Conservation (phyloP, 2,888 invertebrate species). For the Laothoe populi region DNA sequence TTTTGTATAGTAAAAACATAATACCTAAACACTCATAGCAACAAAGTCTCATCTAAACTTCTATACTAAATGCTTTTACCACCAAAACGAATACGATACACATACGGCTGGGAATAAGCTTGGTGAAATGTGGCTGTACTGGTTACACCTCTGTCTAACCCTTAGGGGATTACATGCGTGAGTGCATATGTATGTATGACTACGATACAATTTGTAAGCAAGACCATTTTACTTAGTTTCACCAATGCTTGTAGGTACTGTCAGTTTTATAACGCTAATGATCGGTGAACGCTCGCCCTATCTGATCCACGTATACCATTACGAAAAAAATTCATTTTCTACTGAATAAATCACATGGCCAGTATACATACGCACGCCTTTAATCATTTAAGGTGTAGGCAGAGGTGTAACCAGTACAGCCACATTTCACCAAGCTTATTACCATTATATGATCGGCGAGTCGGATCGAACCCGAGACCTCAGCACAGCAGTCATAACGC, state of each 20-base stretch:
- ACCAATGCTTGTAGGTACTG: neutral
- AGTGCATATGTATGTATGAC: no score
- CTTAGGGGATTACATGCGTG: no score
- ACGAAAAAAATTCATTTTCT: neutral
- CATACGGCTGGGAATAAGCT: no score
- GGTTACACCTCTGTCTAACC: no score
- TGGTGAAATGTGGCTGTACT: no score
- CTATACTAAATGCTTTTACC: neutral
- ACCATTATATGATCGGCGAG: no score
- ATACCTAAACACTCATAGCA: neutral
- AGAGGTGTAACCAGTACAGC: no score
- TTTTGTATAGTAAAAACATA: neutral
- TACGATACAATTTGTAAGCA: conserved; percentile 12
- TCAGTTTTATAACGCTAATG: neutral
- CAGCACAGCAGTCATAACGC: no score
- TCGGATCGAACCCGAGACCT: no score
- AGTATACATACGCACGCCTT: no score
- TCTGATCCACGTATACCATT: conserved; percentile 18
- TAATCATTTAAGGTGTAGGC: no score
- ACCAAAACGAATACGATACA: neutral
- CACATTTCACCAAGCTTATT: no score
- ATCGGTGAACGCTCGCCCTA: neutral
- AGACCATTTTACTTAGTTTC: neutral
- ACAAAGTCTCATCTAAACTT: conserved; percentile 1
- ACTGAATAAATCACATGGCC: neutral